Evolutionary conservation across 2,113 vertebrate species (phyloP).

Genomic region (Henicopernis longicauda): DNA sequence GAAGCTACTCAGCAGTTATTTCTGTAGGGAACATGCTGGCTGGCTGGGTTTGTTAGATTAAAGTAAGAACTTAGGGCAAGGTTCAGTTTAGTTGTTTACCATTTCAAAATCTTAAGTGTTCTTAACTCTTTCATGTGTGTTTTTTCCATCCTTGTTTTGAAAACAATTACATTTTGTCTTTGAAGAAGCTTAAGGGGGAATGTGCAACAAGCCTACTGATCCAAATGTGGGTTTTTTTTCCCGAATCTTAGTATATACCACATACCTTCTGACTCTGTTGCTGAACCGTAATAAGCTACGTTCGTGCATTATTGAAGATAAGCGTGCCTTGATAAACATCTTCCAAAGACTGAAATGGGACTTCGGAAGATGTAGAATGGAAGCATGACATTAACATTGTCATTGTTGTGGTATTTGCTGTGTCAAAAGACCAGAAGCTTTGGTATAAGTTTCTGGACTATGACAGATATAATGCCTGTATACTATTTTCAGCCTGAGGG

Average conservation of each 20-base stretch:
- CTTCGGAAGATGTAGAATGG: background rate
- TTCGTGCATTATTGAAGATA: background rate
- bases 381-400: background rate
- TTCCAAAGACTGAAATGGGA: background rate
- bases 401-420: background rate
- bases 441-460: background rate
- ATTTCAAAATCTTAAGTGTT: constrained; percentile 53
- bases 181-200: constrained; percentile 22
- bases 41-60: constrained; percentile 45
- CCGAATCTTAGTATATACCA: background rate
- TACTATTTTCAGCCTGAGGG: background rate
- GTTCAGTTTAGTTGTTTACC: constrained; percentile 64
- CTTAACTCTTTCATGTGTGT: constrained; percentile 66
- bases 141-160: constrained; percentile 41
- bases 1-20: constrained; percentile 65
- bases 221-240: background rate
- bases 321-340: background rate
- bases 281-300: background rate
- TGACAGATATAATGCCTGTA: background rate
- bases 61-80: constrained; percentile 62
- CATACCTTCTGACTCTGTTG: background rate
- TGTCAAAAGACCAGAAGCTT: background rate
- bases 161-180: constrained; percentile 41
- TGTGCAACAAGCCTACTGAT: background rate
- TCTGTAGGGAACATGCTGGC: constrained; percentile 51